Base-by-base conservation (phyloP, 2,113 vertebrate species). In the Glaucomys volans region DNA sequence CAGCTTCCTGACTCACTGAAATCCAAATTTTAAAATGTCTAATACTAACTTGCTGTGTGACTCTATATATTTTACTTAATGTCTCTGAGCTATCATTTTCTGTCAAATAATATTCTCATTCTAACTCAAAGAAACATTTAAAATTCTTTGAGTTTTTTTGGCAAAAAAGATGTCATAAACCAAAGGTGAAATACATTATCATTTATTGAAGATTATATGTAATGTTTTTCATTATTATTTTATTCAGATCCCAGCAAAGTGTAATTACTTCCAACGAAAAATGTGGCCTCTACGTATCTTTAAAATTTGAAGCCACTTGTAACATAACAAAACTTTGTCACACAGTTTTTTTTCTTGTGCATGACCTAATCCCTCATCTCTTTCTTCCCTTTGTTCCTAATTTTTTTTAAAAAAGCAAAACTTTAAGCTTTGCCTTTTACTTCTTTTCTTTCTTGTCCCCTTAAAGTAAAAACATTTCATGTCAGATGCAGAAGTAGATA, bases 401-500 rank as follows among this genome's bases (percentile, higher is more conserved):
- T 47, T 80, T 54, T 81, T 95, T 69, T 20, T 40, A 95, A 93
- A 64, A 82, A 67, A n/a, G n/a, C n/a, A n/a, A n/a, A n/a, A n/a
- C n/a, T 1, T 28, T 50, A 71, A 52, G 20, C 24, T 50, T 72
- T 50, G 4, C 8, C 24, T 82, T 89, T 84, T 92, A 8, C 18
- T 75, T 44, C 18, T 37, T 77, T 82, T 57, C 57, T 30, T 18
- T 14, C 8, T 35, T 24, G 37, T 90, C 69, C 64, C 4, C 4
- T 42, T 74, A 66, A 94, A 54, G 44, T 83, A 10, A 77, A 95
- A 95, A 52, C 89, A 96, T 62, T 97, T 96, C 88, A 87, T 97
- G 74, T 71, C 77, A 69, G 64, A 96, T 90, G 91, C 95, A 17
- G 18, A 32, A 97, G 85, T 91, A 98, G 95, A 96, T 93, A 17